Evolutionary conservation across 2,888 invertebrate species (phyloP), one percentile per base, ranked within the genome.

Genomic region (Drosophila setosimentum): DNA sequence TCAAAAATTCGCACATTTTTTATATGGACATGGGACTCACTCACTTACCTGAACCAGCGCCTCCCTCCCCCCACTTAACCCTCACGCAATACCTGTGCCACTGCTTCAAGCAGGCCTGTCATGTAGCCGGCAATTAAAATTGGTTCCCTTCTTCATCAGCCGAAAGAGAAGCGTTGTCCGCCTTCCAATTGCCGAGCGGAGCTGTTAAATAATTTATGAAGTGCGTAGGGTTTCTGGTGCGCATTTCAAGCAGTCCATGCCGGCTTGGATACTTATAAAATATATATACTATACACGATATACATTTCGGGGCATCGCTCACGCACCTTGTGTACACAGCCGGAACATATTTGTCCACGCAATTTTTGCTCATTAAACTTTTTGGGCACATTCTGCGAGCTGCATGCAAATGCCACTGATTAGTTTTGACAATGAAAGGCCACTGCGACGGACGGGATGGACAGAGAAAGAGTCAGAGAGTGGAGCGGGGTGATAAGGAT

Each of bases 161-260:
- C 18, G n/a, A 53, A 33, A 16, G 24, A 53, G 32, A 33, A 35
- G 21, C 53, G 18, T 40, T 62, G 59, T 59, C 29, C 50, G 53
- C 33, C 45, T 62, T 69, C 48, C 78, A 78, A 78, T 81, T 82
- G 73, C 69, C 78, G 68, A 60, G 66, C 60, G 71, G 76, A 67
- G 75, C 82, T 87, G 83, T 78, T 87, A 80, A 87, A 87, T 87
- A 83, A 87, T 87, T 87, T 89, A 87, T 87, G 85, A 89, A 74
- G 85, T 89, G 86, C 89, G 89, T 87, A 85, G 76, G 74, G 76
- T 82, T 61, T 82, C 73, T 82, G 90, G 71, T 78, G 76, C 83
- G 80, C 87, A 84, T 87, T 78, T 77, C 76, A 82, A 88, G 76
- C 75, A 86, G 76, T 48, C 51, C 49, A 32, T 24, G 63, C 48